Base-by-base conservation (phyloP, 2,797 vertebrate genomes). In the Oreortyx pictus region DNA sequence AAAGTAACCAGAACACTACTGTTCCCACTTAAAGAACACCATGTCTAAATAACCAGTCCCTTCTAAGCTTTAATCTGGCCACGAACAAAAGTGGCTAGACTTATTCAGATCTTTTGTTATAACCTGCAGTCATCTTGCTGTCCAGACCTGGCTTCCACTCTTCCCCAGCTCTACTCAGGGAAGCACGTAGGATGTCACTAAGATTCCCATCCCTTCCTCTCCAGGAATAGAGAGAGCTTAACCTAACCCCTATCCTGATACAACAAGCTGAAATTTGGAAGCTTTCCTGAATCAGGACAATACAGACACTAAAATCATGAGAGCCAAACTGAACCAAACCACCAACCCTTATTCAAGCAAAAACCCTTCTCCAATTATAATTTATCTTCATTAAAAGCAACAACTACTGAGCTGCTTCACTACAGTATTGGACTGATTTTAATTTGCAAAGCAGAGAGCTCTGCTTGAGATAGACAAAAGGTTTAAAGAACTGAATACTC, bases 141-240 rank as follows among this genome's bases (percentile, higher is more conserved):
- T 16, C 49, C 65, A 65, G 50, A 27, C 25, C 41, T 24, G 1
- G 22, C 12, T 66, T 59, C 12, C 25, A 9, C 15, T 70, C 27
- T 3, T 11, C 29, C 44, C 65, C 61, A 73, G 41, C 43, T 41
- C 33, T 2, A n/a, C 7, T 14, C 24, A 33, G 11, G 4, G 27
- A 85, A 49, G 56, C 12, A 17, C 0, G 6, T 3, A 6, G 0
- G 14, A 50, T 29, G 3, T 27, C 13, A 50, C 14, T 14, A 22
- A 25, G 0, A 0, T 54, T 47, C 68, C 12, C 0, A 0, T 56
- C 52, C 62, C 11, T 37, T 7, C 23, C 27, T 33, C 16, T 22
- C 35, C 44, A 57, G 35, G 24, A 64, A 12, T 2, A 52, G 1
- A 2, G 12, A 60, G 14, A 1, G 7, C 3, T 9, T 5, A 9